Conservation (phyloP, 2,113 vertebrate species). For the Ochotona curzoniae region DNA sequence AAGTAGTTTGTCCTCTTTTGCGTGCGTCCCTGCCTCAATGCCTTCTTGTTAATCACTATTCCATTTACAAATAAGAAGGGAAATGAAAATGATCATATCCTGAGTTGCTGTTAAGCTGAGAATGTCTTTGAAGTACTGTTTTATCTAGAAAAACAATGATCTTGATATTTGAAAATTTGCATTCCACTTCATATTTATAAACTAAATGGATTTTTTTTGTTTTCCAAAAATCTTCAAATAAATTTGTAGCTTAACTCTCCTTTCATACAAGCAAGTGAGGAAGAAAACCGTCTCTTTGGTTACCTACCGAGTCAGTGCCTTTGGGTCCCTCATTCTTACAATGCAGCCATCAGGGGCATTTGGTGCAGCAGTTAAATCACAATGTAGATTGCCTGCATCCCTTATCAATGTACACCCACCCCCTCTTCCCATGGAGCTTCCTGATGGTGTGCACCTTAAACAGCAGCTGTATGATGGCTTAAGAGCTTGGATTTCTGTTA, state of each 20-base stretch:
- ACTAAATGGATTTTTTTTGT: not conserved
- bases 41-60: not conserved
- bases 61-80: not conserved
- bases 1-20: not conserved
- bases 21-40: not conserved
- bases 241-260: not conserved
- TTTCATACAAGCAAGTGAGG: not conserved
- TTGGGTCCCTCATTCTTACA: not conserved
- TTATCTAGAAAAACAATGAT: not conserved
- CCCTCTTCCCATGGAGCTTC: too few species aligned
- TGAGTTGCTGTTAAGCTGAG: not conserved
- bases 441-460: too few species aligned
- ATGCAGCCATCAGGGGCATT: not conserved
- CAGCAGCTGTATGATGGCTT: too few species aligned
- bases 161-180: not conserved
- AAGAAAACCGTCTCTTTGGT: not conserved
- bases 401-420: too few species aligned
- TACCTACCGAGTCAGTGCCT: not conserved
- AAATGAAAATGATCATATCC: not conserved
- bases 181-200: conserved; percentile 26
- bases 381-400: not conserved
- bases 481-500: too few species aligned
- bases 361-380: not conserved
- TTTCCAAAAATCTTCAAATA: not conserved
- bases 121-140: not conserved